Evolutionary conservation across 1,140 invertebrate genomes (phyloP).

Genomic region (Armadillidium nasatum): DNA sequence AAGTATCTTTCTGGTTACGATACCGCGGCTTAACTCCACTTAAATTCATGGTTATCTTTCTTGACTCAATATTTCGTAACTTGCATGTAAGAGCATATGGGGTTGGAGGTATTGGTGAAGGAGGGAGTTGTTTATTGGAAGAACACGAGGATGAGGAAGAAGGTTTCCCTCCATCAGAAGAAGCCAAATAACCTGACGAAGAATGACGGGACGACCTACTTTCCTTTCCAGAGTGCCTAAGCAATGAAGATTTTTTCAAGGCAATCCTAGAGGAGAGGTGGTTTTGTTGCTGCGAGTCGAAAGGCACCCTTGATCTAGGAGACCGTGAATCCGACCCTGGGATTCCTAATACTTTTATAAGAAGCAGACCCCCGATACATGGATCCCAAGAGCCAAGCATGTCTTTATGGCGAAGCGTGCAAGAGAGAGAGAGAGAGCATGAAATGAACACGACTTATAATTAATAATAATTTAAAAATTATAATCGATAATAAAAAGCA

Average conservation of each 20-base stretch:
- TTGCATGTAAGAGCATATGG: neutral
- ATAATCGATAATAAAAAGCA: too few relatives aligned
- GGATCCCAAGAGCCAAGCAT: conserved; percentile 8
- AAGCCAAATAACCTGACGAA: too few relatives aligned
- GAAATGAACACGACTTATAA: too few relatives aligned
- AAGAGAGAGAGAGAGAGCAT: neutral
- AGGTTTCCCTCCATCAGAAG: neutral
- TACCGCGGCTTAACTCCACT: neutral
- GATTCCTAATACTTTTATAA: neutral
- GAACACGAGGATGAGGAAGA: neutral
- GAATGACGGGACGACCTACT: neutral
- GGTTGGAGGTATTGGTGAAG: neutral
- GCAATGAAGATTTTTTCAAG: neutral
- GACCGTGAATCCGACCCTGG: neutral
- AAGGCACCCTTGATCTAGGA: neutral
- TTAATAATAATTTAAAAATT: too few relatives aligned
- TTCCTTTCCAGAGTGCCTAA: neutral
- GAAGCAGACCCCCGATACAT: neutral
- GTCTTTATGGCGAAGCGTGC: neutral
- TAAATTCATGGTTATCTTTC: neutral
- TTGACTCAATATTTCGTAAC: neutral
- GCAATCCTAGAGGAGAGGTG: neutral
- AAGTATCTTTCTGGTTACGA: too few relatives aligned
- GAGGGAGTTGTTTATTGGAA: neutral
- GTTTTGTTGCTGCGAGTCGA: neutral